phyloP scores from a whole-genome alignment of 2,888 invertebrate species.

The Sphecodes monilicornis region DNA sequence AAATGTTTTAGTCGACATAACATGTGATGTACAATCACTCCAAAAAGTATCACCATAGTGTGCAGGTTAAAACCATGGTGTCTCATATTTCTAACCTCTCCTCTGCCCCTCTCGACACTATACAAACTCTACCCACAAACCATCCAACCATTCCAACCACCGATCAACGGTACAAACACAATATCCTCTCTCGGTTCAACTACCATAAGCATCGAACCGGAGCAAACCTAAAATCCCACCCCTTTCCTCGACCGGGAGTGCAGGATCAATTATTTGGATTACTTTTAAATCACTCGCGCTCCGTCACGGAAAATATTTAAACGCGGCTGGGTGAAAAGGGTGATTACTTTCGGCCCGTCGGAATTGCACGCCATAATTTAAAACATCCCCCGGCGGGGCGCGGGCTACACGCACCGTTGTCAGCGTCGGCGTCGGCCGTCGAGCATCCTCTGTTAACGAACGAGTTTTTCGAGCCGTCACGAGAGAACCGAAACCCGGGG shows the following conservation, averaged over 20 bases:
- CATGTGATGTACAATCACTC: too few species aligned
- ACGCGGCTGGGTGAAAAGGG: background rate
- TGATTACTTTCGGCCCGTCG: conserved; percentile 24
- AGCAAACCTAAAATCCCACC: background rate
- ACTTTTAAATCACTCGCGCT: conserved; percentile 8
- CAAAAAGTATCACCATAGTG: too few species aligned
- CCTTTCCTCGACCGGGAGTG: background rate
- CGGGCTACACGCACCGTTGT: conserved; percentile 8
- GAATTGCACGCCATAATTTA: conserved; percentile 16
- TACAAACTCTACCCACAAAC: too few species aligned
- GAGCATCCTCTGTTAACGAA: conserved; percentile 35
- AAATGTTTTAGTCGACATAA: too few species aligned
- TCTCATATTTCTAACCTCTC: too few species aligned
- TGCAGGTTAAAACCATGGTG: too few species aligned
- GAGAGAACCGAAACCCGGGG: conserved; percentile 38
- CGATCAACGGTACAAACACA: too few species aligned
- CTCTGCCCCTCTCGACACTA: too few species aligned
- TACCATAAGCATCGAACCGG: background rate
- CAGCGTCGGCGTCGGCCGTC: background rate
- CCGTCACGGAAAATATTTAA: conserved; percentile 2
- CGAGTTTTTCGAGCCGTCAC: conserved; percentile 56
- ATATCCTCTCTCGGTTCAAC: background rate
- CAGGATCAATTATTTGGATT: conserved; percentile 7
- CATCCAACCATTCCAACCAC: too few species aligned
- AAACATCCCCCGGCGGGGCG: background rate